Percentiles rank a stretch among this genome's conserved stretches.
phyloP scores from a whole-genome alignment of 2,113 vertebrate species.

The Camelus dromedarius region DNA sequence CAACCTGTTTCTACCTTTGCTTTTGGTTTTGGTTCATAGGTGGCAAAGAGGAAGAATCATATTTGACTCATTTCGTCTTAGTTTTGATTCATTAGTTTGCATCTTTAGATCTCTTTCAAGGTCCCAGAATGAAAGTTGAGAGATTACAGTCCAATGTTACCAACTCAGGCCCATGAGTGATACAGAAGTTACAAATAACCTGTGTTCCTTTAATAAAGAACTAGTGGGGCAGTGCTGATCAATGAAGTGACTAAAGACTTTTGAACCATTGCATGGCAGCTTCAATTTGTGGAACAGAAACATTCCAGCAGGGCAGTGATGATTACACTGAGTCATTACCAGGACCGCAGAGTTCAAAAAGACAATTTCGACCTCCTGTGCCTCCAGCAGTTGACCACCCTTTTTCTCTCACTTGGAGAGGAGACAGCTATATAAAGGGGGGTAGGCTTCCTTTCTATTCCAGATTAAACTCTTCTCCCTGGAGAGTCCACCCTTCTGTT shows the following conservation, averaged over 20 bases:
- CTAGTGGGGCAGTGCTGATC: neutral
- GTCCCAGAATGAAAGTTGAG: neutral
- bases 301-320: neutral
- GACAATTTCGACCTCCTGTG: neutral
- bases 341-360: neutral
- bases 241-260: constrained; percentile 13
- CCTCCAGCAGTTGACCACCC: neutral
- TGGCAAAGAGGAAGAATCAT: neutral
- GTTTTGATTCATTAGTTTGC: constrained; percentile 5
- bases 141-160: neutral
- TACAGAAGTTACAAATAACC: neutral
- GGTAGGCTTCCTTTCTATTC: neutral
- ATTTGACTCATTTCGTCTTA: constrained; percentile 21
- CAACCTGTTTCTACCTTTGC: neutral
- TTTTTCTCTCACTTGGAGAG: neutral
- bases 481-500: neutral
- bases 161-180: neutral
- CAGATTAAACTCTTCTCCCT: neutral
- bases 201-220: constrained; percentile 20
- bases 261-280: neutral
- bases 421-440: neutral
- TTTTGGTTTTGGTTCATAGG: constrained; percentile 2
- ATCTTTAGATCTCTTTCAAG: constrained; percentile 11
- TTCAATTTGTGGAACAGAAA: neutral
- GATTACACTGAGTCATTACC: neutral